phyloP scores from a whole-genome alignment of 2,888 invertebrate species.

The Mechanitis messenoides region DNA sequence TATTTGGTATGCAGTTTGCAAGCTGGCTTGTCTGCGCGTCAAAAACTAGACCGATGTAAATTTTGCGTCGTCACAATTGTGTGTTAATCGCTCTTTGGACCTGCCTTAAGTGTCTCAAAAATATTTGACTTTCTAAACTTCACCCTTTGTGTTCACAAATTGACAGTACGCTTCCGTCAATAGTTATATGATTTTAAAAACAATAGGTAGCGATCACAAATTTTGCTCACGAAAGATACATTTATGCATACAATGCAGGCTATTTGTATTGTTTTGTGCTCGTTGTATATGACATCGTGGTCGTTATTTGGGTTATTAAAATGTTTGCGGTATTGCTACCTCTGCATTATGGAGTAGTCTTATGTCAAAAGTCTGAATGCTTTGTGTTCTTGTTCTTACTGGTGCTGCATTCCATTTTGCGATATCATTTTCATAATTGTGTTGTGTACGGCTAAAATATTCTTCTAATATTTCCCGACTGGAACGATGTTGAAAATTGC shows the following conservation, averaged over 20 bases:
- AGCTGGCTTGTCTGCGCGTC: slow-evolving; percentile 28
- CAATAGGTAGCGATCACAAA: slow-evolving; percentile 26
- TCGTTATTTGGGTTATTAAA: slow-evolving; percentile 30
- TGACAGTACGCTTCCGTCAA: slow-evolving; percentile 21
- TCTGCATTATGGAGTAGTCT: slow-evolving; percentile 28
- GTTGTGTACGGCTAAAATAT: not conserved
- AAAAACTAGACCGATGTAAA: slow-evolving; percentile 31
- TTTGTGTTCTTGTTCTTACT: slow-evolving; percentile 15
- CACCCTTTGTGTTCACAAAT: slow-evolving; percentile 23
- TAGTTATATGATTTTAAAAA: slow-evolving; percentile 14
- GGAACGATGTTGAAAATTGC: no score
- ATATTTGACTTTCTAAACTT: slow-evolving; percentile 26
- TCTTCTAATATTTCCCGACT: not conserved
- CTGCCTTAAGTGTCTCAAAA: slow-evolving; percentile 27
- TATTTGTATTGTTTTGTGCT: slow-evolving; percentile 29
- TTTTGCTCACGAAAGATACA: slow-evolving; percentile 28
- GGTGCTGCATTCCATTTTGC: not conserved
- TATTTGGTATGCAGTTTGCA: slow-evolving; percentile 31
- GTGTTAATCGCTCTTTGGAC: slow-evolving; percentile 33
- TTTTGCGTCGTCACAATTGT: slow-evolving; percentile 33
- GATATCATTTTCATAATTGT: not conserved
- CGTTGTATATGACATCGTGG: slow-evolving; percentile 29
- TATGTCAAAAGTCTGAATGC: slow-evolving; percentile 20
- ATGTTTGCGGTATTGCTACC: slow-evolving; percentile 28
- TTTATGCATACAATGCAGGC: slow-evolving; percentile 30